phyloP scores from a whole-genome alignment of 2,113 vertebrate genomes.

The Laticauda laticaudata region DNA sequence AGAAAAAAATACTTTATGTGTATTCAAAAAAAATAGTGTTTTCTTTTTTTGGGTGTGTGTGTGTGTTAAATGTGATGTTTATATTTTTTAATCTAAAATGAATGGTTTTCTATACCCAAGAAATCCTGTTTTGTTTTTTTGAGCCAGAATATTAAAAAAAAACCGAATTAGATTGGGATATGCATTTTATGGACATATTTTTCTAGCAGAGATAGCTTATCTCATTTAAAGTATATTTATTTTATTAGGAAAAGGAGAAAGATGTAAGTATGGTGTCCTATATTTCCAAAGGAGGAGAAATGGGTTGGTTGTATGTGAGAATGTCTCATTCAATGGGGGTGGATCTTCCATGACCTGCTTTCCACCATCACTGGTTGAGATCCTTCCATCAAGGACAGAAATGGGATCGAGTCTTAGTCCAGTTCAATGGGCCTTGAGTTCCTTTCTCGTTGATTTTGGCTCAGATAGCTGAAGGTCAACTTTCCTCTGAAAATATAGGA shows the following conservation, averaged over 20 bases:
- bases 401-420: not conserved
- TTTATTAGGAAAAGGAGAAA: constrained; percentile 57
- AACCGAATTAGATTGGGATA: constrained; percentile 2
- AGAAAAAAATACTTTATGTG: constrained; percentile 84
- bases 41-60: constrained; percentile 55
- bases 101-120: constrained; percentile 78
- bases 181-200: constrained; percentile 65
- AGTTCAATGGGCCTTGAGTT: no score
- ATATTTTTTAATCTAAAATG: constrained; percentile 86
- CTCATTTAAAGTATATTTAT: constrained; percentile 65
- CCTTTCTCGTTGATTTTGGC: not conserved
- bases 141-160: constrained; percentile 62
- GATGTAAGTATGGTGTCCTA: constrained; percentile 42
- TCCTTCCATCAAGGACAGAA: not conserved
- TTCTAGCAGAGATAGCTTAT: constrained; percentile 61
- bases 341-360: not conserved
- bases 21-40: constrained; percentile 86
- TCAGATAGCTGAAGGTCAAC: not conserved
- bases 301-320: constrained; percentile 11
- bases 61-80: constrained; percentile 78
- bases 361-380: not conserved
- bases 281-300: constrained; percentile 52
- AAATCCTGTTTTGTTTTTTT: constrained; percentile 75
- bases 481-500: constrained; percentile 55
- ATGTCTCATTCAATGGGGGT: not conserved